Evolutionary conservation across 2,888 invertebrate genomes (phyloP).

Genomic region (Netelia virgata): DNA sequence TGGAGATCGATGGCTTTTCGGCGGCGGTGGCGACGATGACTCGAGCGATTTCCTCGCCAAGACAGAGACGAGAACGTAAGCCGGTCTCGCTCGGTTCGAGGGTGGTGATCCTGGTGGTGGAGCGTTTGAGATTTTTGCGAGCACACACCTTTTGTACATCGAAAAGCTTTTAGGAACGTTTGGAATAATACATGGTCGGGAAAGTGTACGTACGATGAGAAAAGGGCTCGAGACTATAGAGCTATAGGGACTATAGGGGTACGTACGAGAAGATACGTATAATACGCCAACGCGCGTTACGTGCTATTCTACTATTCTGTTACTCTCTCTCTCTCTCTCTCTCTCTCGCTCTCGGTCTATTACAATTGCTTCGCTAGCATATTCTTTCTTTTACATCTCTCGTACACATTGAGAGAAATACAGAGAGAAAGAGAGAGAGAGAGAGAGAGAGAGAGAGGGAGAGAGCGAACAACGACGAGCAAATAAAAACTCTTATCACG

Average conservation of each 20-base stretch:
- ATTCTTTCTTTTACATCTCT: constrained; percentile 45
- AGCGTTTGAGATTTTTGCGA: constrained; percentile 73
- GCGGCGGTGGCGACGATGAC: constrained; percentile 26
- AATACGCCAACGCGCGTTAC: constrained; percentile 40
- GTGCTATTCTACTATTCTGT: constrained; percentile 55
- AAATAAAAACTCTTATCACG: constrained; percentile 61
- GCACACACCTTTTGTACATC: constrained; percentile 78
- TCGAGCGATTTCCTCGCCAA: constrained; percentile 31
- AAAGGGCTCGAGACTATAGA: background rate
- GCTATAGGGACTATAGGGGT: background rate
- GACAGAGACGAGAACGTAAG: constrained; percentile 13
- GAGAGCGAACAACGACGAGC: background rate
- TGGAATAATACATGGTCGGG: constrained; percentile 81
- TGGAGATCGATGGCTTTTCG: constrained; percentile 46
- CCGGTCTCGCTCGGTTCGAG: no score
- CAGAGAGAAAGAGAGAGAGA: constrained; percentile 43
- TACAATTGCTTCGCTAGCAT: constrained; percentile 38
- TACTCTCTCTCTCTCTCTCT: constrained; percentile 5
- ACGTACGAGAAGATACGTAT: constrained; percentile 4
- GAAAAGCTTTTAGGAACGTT: constrained; percentile 81
- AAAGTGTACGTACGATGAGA: background rate
- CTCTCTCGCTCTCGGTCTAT: background rate
- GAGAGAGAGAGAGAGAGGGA: constrained; percentile 20
- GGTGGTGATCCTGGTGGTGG: background rate
- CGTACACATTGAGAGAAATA: constrained; percentile 29